Conservation (phyloP, 2,113 vertebrate genomes). For the Perca fluviatilis region DNA sequence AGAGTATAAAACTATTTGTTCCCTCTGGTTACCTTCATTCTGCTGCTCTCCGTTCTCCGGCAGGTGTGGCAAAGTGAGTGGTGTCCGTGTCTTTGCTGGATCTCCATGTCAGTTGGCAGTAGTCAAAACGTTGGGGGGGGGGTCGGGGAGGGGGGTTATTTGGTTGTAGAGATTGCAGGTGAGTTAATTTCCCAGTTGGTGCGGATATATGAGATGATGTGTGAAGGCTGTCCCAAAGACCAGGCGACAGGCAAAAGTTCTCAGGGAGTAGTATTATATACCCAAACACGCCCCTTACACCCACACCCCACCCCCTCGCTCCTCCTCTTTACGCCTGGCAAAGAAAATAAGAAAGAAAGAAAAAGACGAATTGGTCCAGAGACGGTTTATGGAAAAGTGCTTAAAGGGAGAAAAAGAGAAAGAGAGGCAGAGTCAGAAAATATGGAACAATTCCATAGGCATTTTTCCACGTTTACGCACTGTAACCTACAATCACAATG, state of each 20-base stretch:
- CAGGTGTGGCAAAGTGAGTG: slow-evolving; percentile 85
- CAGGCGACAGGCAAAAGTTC: slow-evolving; percentile 89
- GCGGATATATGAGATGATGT: slow-evolving; percentile 77
- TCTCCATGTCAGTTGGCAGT: slow-evolving; percentile 84
- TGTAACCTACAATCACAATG: slow-evolving; percentile 75
- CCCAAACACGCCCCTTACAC: slow-evolving; percentile 83
- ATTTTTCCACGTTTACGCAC: slow-evolving; percentile 79
- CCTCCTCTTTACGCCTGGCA: slow-evolving; percentile 63
- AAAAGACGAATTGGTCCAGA: slow-evolving; percentile 46
- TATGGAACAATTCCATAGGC: slow-evolving; percentile 72
- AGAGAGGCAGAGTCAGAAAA: slow-evolving; percentile 55
- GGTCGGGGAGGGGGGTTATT: slow-evolving; percentile 60
- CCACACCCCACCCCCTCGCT: slow-evolving; percentile 70
- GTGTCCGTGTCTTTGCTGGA: slow-evolving; percentile 80
- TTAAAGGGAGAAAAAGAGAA: slow-evolving; percentile 59
- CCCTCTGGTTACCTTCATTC: slow-evolving; percentile 82
- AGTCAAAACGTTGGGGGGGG: slow-evolving; percentile 55
- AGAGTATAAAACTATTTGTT: slow-evolving; percentile 19
- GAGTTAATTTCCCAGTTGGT: slow-evolving; percentile 84
- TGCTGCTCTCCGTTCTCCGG: slow-evolving; percentile 78
- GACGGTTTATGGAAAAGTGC: slow-evolving; percentile 77
- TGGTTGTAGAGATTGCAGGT: slow-evolving; percentile 81
- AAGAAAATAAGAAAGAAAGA: slow-evolving; percentile 65
- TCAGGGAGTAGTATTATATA: slow-evolving; percentile 86
- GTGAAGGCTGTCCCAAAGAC: slow-evolving; percentile 87